Percentiles rank a stretch among this genome's conserved stretches.
These are phyloP conservation scores for Alexandromys fortis DNA, from an alignment of 2,113 vertebrate species.

Conservation along the genomic window DNA sequence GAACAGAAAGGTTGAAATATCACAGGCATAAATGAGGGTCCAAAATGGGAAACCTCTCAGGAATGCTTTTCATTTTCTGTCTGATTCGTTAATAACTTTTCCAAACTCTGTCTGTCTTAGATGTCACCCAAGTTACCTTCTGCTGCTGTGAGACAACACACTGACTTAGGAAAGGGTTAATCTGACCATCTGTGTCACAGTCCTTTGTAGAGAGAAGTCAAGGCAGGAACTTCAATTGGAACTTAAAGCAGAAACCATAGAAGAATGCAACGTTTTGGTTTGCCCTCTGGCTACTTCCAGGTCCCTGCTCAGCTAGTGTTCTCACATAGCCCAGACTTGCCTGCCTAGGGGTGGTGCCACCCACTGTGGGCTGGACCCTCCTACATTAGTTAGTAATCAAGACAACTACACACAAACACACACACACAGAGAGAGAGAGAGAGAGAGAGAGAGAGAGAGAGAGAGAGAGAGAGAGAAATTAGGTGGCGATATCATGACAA, in stretches of 20 bases:
- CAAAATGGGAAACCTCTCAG: conserved; percentile 64
- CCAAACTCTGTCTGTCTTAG: conserved; percentile 9
- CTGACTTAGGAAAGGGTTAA: neutral
- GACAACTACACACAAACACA: neutral
- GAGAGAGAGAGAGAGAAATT: no score
- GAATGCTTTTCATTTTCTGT: conserved; percentile 61
- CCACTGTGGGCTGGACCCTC: neutral
- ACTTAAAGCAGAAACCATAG: neutral
- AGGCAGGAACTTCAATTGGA: neutral
- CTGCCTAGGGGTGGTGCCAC: neutral
- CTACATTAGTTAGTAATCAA: neutral
- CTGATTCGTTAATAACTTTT: conserved; percentile 57
- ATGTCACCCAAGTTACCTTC: neutral
- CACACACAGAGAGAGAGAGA: neutral
- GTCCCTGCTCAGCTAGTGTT: neutral
- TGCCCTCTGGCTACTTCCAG: neutral
- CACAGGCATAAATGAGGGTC: conserved; percentile 32
- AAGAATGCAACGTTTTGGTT: neutral
- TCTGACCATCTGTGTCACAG: neutral
- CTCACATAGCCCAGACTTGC: no score
- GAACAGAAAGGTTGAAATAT: conserved; percentile 72
- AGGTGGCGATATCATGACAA: neutral
- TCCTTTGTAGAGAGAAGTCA: neutral
- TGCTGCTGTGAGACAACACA: neutral
- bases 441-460: no score